Evolutionary conservation across 2,113 vertebrate genomes (phyloP).

Genomic region (Oryzias javanicus): DNA sequence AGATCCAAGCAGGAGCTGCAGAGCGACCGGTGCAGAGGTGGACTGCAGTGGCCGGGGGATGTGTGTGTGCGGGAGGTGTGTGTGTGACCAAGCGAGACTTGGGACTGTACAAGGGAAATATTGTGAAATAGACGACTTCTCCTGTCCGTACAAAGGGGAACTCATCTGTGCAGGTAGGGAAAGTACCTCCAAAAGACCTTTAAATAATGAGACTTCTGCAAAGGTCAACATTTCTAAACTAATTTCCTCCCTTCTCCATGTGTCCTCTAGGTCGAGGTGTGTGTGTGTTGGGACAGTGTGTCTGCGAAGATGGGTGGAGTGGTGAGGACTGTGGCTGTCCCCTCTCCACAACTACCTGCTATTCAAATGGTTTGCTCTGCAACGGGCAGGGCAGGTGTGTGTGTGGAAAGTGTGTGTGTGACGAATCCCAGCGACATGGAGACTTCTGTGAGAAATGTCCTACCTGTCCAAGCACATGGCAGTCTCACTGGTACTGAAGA

Average conservation of each 20-base stretch:
- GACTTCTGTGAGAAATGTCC: constrained; percentile 89
- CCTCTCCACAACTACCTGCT: constrained; percentile 78
- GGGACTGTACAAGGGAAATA: constrained; percentile 88
- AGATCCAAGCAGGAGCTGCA: constrained; percentile 49
- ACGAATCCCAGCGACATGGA: constrained; percentile 81
- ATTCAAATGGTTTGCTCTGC: constrained; percentile 83
- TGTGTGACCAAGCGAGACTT: constrained; percentile 85
- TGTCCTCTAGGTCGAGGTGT: constrained; percentile 82
- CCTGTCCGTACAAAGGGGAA: constrained; percentile 86
- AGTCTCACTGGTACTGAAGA: constrained; percentile 83
- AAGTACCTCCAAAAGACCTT: neutral
- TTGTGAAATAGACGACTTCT: constrained; percentile 95
- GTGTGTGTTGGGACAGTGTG: constrained; percentile 86
- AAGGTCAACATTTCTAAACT: too few relatives aligned
- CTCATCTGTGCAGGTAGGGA: constrained; percentile 86
- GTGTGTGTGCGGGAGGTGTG: constrained; percentile 87
- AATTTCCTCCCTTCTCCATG: constrained; percentile 4
- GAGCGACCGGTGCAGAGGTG: constrained; percentile 74
- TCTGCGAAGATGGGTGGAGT: constrained; percentile 85
- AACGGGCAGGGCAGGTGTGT: constrained; percentile 86
- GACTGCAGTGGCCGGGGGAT: constrained; percentile 86
- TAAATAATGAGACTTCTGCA: neutral
- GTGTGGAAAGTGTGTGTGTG: constrained; percentile 89
- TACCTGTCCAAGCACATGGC: constrained; percentile 83
- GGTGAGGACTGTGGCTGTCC: constrained; percentile 88